phyloP scores from a whole-genome alignment of 2,888 invertebrate genomes.

The Himalopsyche anomala region DNA sequence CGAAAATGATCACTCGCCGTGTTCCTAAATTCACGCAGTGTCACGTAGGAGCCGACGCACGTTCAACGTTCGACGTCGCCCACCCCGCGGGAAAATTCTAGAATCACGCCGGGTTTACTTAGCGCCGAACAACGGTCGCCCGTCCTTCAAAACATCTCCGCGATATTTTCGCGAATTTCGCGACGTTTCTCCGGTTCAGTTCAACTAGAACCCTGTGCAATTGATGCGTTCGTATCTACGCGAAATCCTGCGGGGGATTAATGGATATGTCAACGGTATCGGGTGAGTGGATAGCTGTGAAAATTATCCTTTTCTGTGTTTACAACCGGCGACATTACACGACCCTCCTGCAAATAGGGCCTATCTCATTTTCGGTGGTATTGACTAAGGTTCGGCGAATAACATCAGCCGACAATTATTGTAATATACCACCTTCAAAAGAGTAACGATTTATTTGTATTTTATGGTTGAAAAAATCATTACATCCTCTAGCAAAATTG shows the following conservation, averaged over 20 bases:
- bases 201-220: neutral
- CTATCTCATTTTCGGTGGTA: constrained; percentile 23
- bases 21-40: constrained; percentile 33
- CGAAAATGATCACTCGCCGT: neutral
- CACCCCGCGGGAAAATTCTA: constrained; percentile 50
- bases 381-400: neutral
- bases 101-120: constrained; percentile 46
- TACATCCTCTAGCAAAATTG: too few species aligned
- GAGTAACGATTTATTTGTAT: too few species aligned
- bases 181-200: constrained; percentile 16
- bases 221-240: constrained; percentile 18
- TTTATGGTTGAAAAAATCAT: too few species aligned
- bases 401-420: too few species aligned
- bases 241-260: constrained; percentile 42
- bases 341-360: neutral
- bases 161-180: constrained; percentile 4
- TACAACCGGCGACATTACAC: constrained; percentile 50
- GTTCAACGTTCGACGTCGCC: constrained; percentile 39
- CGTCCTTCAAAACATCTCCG: neutral
- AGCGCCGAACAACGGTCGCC: neutral
- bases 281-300: constrained; percentile 41
- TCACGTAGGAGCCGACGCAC: constrained; percentile 40
- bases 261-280: constrained; percentile 18
- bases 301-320: constrained; percentile 49
- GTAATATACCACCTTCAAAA: too few species aligned